phyloP scores from a whole-genome alignment of 35 echinoderm and acorn worm species.

The Apostichopus californicus region DNA sequence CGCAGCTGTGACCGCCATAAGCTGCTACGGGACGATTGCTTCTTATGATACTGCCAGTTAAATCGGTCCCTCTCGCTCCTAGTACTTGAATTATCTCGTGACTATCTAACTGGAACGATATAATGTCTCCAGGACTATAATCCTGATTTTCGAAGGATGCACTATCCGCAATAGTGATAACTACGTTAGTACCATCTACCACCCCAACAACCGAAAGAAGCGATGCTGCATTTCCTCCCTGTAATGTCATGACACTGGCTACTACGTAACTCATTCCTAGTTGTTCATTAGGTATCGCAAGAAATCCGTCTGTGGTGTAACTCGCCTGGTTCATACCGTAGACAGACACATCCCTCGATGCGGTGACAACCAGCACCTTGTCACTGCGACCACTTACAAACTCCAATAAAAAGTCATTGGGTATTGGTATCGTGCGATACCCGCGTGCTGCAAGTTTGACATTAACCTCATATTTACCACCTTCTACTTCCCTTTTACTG shows the following conservation, averaged over 20 bases:
- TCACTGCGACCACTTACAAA: slow-evolving; percentile 11
- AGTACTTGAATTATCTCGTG: slow-evolving; percentile 55
- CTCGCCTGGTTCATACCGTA: slow-evolving; percentile 42
- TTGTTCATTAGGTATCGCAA: slow-evolving; percentile 51
- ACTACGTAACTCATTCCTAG: slow-evolving; percentile 62
- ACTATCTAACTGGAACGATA: slow-evolving; percentile 36
- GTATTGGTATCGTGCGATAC: slow-evolving; percentile 10
- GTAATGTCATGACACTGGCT: not conserved
- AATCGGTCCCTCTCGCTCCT: slow-evolving; percentile 1
- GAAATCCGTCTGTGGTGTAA: slow-evolving; percentile 66
- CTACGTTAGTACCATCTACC: slow-evolving; percentile 39
- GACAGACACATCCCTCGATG: slow-evolving; percentile 64
- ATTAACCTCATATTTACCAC: not conserved
- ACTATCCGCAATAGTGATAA: not conserved
- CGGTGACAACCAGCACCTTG: slow-evolving; percentile 40
- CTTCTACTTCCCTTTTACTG: slow-evolving; percentile 49
- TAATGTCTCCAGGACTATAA: slow-evolving; percentile 5
- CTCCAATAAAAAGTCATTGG: slow-evolving; percentile 21
- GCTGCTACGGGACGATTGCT: slow-evolving; percentile 35
- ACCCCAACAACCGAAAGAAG: slow-evolving; percentile 44
- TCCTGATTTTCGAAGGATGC: slow-evolving; percentile 18
- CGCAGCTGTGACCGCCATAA: slow-evolving; percentile 8
- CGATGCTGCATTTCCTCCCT: not conserved
- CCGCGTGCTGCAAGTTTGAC: slow-evolving; percentile 50
- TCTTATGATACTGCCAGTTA: slow-evolving; percentile 49